phyloP scores from a whole-genome alignment of 2,797 vertebrate genomes.

The Neosilurus mollespiculum region DNA sequence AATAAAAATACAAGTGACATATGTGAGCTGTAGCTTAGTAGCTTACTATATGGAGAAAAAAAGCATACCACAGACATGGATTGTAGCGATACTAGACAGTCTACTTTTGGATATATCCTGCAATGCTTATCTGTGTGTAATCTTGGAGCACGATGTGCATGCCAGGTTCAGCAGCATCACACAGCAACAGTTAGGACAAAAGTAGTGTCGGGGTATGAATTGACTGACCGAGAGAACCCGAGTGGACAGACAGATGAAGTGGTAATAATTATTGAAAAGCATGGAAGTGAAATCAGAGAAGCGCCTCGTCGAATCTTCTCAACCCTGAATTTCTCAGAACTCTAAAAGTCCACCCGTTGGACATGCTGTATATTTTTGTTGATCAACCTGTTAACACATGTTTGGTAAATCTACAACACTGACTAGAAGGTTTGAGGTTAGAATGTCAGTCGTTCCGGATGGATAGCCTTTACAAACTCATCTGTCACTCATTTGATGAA shows the following conservation, averaged over 20 bases:
- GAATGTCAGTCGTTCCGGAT: neutral
- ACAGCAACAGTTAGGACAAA: neutral
- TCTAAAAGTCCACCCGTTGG: too few relatives aligned
- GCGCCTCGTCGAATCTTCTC: neutral
- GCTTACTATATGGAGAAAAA: neutral
- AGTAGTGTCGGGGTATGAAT: constrained; percentile 14
- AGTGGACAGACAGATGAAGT: neutral
- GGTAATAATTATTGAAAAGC: constrained; percentile 23
- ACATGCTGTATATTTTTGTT: neutral
- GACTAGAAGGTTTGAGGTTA: neutral
- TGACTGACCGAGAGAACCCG: constrained; percentile 7
- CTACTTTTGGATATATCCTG: neutral
- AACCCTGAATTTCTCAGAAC: neutral
- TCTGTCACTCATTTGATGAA: too few relatives aligned
- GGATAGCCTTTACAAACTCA: too few relatives aligned
- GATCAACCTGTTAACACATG: neutral
- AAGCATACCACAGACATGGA: neutral
- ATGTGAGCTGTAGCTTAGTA: neutral
- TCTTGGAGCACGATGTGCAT: constrained; percentile 1
- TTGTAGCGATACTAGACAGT: neutral
- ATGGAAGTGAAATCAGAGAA: neutral
- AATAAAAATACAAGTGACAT: too few relatives aligned
- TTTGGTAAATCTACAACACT: neutral
- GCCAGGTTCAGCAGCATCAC: neutral
- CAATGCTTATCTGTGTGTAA: neutral